These are phyloP conservation scores for Melanostoma scalare DNA, from an alignment of 2,888 invertebrate genomes.

Conservation along the genomic window DNA sequence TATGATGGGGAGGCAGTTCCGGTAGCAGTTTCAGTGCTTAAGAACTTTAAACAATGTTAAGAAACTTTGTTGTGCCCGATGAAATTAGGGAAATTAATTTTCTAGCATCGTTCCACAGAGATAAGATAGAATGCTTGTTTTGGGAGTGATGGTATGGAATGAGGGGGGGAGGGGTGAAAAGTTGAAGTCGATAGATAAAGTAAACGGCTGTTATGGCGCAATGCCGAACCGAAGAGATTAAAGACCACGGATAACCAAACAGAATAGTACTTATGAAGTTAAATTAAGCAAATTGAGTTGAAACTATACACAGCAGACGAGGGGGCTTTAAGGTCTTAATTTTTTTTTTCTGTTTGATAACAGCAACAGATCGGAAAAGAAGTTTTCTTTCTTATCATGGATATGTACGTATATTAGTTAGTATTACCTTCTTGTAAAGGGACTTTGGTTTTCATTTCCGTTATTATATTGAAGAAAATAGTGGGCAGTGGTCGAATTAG, in stretches of 20 bases:
- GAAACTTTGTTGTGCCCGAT: slow-evolving; percentile 53
- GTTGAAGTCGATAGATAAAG: slow-evolving; percentile 7
- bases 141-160: background rate
- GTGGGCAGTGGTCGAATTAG: too few species aligned
- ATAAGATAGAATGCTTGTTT: slow-evolving; percentile 33
- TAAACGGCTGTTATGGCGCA: background rate
- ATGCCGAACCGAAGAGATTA: slow-evolving; percentile 5
- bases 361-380: slow-evolving; percentile 38
- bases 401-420: too few species aligned
- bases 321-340: slow-evolving; percentile 1
- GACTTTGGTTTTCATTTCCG: too few species aligned
- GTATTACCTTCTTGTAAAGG: too few species aligned
- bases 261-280: slow-evolving; percentile 15
- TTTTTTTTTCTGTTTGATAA: slow-evolving; percentile 2
- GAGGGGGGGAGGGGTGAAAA: background rate
- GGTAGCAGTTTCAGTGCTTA: slow-evolving; percentile 20
- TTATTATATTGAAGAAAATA: too few species aligned
- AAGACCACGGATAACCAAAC: slow-evolving; percentile 27
- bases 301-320: slow-evolving; percentile 15
- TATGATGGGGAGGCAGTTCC: slow-evolving; percentile 15
- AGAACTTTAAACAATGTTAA: slow-evolving; percentile 57
- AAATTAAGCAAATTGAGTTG: slow-evolving; percentile 27
- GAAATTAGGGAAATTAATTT: slow-evolving; percentile 59
- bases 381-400: slow-evolving; percentile 4
- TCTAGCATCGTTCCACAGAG: slow-evolving; percentile 33